Base-by-base conservation (phyloP, 2,888 invertebrate species). In the Parnassius orleans region DNA sequence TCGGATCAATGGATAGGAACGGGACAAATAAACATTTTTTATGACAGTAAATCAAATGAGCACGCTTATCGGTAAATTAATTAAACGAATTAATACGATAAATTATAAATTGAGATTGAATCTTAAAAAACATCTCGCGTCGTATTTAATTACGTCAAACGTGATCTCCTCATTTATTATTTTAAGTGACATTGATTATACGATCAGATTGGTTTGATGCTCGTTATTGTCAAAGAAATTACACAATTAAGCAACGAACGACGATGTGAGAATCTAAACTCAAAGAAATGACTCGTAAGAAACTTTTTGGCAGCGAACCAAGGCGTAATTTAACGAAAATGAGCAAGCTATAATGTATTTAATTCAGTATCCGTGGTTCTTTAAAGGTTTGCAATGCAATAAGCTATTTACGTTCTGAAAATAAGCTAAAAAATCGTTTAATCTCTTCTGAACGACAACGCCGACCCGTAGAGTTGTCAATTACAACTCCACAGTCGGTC, bases 391-490 rank as follows among this genome's bases (percentile, higher is more conserved):
- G 54, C 48, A 60, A 48, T 43, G 53, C n/a, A 59, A 53, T 41
- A 15, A 53, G 47, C 46, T 41, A 54, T 48, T 54, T 47, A 24
- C 10, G 43, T 46, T 56, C 14, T 48, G 48, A 9, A 42, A 42
- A 56, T 61, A 41, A 44, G 43, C 41, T 57, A 12, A 61, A 56
- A 56, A 54, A 50, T 24, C 48, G 44, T 51, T 56, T 46, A 33
- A 42, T 24, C 52, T 46, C 11, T 41, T 47, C 41, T 41, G 51
- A 19, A 46, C 15, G 19, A 57, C 15, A 10, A 61, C 52, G 10
- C 56, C 56, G 61, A 47, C 52, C 52, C 53, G 61, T 14, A 56
- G 61, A 44, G 57, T 52, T 53, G 61, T 47, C 61, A 47, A 47
- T 61, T 56, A 46, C 3, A 46, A n/a, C 55, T 43, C 55, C 3